Conservation (phyloP, 2,888 invertebrate genomes). For the Aquatica leii region DNA sequence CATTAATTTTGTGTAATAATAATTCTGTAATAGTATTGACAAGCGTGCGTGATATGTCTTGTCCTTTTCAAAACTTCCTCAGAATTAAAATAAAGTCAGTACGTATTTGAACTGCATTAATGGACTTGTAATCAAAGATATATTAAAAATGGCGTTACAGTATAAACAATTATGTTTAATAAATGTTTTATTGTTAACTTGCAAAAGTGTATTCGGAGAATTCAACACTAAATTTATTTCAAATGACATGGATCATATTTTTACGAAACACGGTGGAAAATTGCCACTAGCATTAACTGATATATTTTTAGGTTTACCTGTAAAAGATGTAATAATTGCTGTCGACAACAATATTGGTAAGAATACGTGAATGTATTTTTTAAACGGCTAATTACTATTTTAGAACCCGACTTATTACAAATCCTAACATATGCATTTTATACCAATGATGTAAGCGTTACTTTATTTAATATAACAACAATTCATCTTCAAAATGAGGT, state of each 20-base stretch:
- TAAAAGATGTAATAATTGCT: conserved; percentile 51
- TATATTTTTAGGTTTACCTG: conserved; percentile 54
- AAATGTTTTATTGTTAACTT: too few relatives aligned
- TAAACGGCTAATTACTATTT: too few relatives aligned
- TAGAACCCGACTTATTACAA: conserved; percentile 51
- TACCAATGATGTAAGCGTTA: conserved; percentile 46
- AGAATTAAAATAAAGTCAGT: too few relatives aligned
- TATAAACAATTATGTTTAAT: background rate
- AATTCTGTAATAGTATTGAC: too few relatives aligned
- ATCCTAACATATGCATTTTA: conserved; percentile 47
- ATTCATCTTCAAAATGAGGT: conserved; percentile 53
- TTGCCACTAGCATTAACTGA: conserved; percentile 54
- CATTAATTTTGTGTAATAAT: too few relatives aligned
- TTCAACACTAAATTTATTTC: too few relatives aligned
- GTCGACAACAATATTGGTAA: conserved; percentile 55
- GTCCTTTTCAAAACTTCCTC: conserved; percentile 28
- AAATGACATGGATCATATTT: too few relatives aligned
- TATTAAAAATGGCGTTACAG: background rate
- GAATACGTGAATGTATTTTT: too few relatives aligned
- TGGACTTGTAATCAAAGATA: too few relatives aligned
- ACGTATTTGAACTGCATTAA: too few relatives aligned
- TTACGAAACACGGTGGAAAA: conserved; percentile 53
- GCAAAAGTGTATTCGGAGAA: too few relatives aligned
- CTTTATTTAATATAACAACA: conserved; percentile 54
- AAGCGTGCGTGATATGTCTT: conserved; percentile 27